Percentiles rank a stretch among this genome's conserved stretches.
Conservation (phyloP, 2,113 vertebrate species). For the Galbula dea region DNA sequence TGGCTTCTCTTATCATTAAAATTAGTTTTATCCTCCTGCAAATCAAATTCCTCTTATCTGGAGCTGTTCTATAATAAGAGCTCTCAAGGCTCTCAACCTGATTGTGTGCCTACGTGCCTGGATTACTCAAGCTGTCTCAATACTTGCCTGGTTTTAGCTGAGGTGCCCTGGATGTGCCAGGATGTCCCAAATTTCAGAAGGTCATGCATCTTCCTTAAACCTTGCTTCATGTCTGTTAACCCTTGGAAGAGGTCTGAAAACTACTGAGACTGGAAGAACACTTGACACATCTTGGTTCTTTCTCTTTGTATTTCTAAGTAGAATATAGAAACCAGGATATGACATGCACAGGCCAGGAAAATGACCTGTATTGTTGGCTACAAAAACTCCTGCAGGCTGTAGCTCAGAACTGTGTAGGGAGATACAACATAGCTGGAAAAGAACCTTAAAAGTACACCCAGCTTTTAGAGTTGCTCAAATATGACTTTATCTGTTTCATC, state of each 20-base stretch:
- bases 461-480: background rate
- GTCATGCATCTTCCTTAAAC: background rate
- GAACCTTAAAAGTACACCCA: background rate
- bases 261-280: too few species aligned
- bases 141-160: background rate
- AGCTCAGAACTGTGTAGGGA: background rate
- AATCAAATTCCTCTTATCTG: background rate
- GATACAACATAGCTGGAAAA: background rate
- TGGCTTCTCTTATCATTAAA: background rate
- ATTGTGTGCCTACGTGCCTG: background rate
- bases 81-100: background rate
- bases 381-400: background rate
- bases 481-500: background rate
- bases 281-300: too few species aligned
- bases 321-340: too few species aligned
- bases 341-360: too few species aligned
- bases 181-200: background rate
- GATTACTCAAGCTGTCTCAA: background rate
- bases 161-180: background rate
- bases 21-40: background rate
- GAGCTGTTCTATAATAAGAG: background rate
- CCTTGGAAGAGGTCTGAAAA: background rate
- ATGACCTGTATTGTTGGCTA: background rate
- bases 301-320: too few species aligned
- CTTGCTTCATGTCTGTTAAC: background rate